Base-by-base conservation (phyloP, 2,113 vertebrate species). In the Mungos mungo region DNA sequence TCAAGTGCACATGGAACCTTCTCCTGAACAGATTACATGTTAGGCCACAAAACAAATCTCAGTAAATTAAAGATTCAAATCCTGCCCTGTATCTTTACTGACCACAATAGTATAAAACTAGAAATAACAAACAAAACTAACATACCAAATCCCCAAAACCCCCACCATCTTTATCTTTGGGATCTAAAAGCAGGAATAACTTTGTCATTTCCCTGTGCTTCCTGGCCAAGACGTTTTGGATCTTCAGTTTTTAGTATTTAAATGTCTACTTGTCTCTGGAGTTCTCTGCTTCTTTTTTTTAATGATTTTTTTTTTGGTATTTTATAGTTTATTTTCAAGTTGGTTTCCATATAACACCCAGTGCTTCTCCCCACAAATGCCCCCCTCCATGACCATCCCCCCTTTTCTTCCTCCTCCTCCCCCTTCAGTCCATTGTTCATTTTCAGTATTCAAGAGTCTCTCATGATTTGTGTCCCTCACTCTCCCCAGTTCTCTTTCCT, bases 161-260 rank as follows among this genome's bases (percentile, higher is more conserved):
- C 1, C 38, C 71, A 80, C 63, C 5, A 18, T 89, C 47, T 93
- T 85, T 94, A 11, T 95, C 69, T 77, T 87, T 88, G 82, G 38
- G 57, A 87, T 95, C 41, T 92, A 50, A 74, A 93, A 63, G 66
- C 50, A 95, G 77, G 41, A 93, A 93, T 84, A 68, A 87, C 65
- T 93, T 92, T 65, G n/a, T 79, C 71, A 74, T 72, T 95, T 90
- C 33, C 74, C 31, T 86, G 31, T 79, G 90, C 77, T 79, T 93
- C 80, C 81, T 92, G 90, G 29, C 79, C 57, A 54, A 90, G 88
- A 66, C 18, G 72, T 57, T 96, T 82, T 87, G 47, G 35, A 38
- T 89, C 86, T 96, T 88, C 19, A 47, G 21, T 88, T 93, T 93
- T 85, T 2, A 87, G 23, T 60, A 52, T 93, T 89, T 79, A 76